Evolutionary conservation across 1,140 invertebrate species (phyloP), one percentile per base, ranked within the genome.

Genomic region (Ganaspis sp.): DNA sequence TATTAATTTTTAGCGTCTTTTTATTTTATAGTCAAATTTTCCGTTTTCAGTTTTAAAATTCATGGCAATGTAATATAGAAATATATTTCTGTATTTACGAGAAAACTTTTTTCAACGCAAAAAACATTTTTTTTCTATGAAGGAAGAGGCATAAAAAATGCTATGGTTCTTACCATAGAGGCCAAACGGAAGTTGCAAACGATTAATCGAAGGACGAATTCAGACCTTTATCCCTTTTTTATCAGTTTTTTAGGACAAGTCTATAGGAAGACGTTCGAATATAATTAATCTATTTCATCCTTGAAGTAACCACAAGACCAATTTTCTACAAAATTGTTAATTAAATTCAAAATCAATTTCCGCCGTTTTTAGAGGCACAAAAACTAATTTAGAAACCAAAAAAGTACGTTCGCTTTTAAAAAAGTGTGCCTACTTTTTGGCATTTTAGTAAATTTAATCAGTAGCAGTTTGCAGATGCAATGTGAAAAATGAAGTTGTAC

Each of bases 111-210:
- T 45, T 45, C n/a, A 42, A 11, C 15, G 15, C 1, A 11, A 38
- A 42, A 42, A 42, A 11, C 9, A 42, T 54, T 54, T 54, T 19
- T 17, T 21, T 9, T 26, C n/a, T 21, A 53, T 23, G 0, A 23
- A 53, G n/a, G n/a, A 53, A 53, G n/a, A 9, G 17, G 5, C 42
- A 21, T n/a, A 58, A 26, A 23, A 58, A 26, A 12, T 26, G 42
- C 42, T 21, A 26, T 58, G 53, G 53, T 58, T 58, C 53, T 17
- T 58, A 4, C n/a, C 53, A 17, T 58, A 58, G 53, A 58, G 53
- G 9, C 53, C 19, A 58, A 58, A 58, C 53, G 53, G 53, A 58
- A 58, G 9, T 58, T 58, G 21, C 12, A 58, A 58, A 58, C 19
- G 53, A 21, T 9, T 8, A 58, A 23, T 58, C 19, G 53, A 58